These are phyloP conservation scores for Corythornis vintsioides DNA, from an alignment of 2,113 vertebrate genomes.

Conservation along the genomic window DNA sequence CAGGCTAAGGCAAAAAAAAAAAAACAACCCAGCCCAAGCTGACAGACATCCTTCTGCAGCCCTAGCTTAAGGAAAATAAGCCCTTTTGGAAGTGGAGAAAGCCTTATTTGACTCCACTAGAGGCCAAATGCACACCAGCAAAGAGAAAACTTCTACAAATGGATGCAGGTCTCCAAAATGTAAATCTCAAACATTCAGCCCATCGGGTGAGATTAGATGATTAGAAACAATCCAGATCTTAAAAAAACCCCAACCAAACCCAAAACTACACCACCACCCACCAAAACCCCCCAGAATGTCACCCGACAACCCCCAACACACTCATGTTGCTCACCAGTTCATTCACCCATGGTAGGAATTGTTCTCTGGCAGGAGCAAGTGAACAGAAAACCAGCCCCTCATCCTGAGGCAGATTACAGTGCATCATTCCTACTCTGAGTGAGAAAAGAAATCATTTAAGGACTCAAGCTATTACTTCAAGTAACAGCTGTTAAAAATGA, in stretches of 20 bases:
- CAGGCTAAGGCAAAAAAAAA: conserved; percentile 39
- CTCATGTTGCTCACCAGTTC: neutral
- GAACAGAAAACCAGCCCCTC: neutral
- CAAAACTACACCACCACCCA: neutral
- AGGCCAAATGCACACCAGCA: neutral
- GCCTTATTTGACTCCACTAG: neutral
- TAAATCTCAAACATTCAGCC: neutral
- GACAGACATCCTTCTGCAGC: conserved; percentile 15
- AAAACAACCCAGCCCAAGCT: neutral
- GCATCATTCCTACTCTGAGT: neutral
- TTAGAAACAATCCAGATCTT: neutral
- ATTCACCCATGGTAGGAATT: neutral
- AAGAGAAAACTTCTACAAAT: conserved; percentile 31
- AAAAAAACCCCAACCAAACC: neutral
- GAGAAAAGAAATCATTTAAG: neutral
- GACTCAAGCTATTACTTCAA: neutral
- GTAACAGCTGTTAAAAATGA: neutral
- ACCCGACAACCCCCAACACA: neutral
- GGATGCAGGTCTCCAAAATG: neutral
- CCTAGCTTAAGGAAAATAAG: conserved; percentile 62
- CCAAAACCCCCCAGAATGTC: neutral
- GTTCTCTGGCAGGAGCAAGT: neutral
- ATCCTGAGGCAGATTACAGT: neutral
- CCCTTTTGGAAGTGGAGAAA: neutral
- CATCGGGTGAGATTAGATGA: neutral